Base-by-base conservation (phyloP, 2,888 invertebrate genomes). In the Synergus gifuensis region DNA sequence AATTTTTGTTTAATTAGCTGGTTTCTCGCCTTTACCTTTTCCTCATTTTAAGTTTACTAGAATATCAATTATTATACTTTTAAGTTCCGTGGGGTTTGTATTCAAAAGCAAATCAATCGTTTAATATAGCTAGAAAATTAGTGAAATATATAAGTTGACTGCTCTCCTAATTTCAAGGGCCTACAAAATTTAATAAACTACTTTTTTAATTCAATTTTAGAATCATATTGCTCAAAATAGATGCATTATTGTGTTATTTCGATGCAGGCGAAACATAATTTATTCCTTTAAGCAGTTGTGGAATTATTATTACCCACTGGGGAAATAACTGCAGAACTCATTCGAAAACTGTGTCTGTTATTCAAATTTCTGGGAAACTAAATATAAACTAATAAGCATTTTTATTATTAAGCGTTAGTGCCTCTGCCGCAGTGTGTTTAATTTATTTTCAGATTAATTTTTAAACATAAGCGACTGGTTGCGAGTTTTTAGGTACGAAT, bases 271-370 rank as follows among this genome's bases (percentile, higher is more conserved):
- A 46, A 69, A 49, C 46, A 28, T 69, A 69, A 69, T 69, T 69
- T 44, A 69, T 49, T 69, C 69, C 49, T 69, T 28, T 69, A 49
- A 69, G 69, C 49, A 49, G 69, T 36, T 49, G 28, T 44, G 69
- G 69, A 36, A 64, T 64, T 64, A 69, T 69, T 69, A 49, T 69
- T n/a, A 54, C 54, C 49, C 69, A 46, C 69, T 22, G 28, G 69
- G 69, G 69, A 69, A 69, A 69, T 69, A 49, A 69, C 28, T 69
- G 69, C 69, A 69, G 69, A 69, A 69, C 69, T 69, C 46, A 69
- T 69, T 69, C 28, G 69, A 69, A 69, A 69, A 49, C 69, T 69
- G 69, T 69, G 16, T 69, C 69, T 69, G 69, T 49, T 69, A 69
- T 69, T 69, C 69, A 69, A 69, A 69, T 69, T 49, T 49, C 69